Percentiles rank a stretch among this genome's conserved stretches.
Conservation (phyloP, 2,888 invertebrate genomes). For the Crioceris asparagi region DNA sequence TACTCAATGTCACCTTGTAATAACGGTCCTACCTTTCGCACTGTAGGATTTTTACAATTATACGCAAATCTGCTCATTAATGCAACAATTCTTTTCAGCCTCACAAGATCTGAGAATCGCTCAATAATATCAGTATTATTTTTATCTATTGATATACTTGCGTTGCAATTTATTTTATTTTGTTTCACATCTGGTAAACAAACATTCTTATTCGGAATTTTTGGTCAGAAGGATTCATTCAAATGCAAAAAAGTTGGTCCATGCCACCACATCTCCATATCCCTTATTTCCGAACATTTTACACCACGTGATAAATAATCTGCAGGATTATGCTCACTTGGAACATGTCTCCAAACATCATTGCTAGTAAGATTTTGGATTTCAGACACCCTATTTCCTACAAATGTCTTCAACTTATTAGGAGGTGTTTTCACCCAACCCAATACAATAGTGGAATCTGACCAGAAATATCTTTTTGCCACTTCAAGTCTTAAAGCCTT, state of each 20-base stretch:
- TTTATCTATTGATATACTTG: no score
- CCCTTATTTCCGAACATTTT: slow-evolving; percentile 6
- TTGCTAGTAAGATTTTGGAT: slow-evolving; percentile 11
- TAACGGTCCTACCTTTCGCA: no score
- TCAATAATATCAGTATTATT: no score
- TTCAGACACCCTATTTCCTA: slow-evolving; percentile 14
- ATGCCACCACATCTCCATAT: slow-evolving; percentile 15
- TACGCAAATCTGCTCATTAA: no score
- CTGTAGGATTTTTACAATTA: no score
- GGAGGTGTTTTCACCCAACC: slow-evolving; percentile 15
- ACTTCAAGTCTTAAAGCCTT: slow-evolving; percentile 4
- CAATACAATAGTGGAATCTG: slow-evolving; percentile 18
- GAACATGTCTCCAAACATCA: slow-evolving; percentile 15
- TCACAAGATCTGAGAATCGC: no score
- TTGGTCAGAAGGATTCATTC: slow-evolving; percentile 7
- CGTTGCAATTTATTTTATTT: no score
- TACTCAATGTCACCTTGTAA: no score
- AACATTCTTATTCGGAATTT: no score
- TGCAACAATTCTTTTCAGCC: no score
- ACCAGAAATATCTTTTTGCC: slow-evolving; percentile 12
- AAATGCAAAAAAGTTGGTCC: slow-evolving; percentile 10
- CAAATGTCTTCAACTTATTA: slow-evolving; percentile 16
- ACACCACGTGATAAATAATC: slow-evolving; percentile 13
- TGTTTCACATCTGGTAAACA: no score
- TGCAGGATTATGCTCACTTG: slow-evolving; percentile 15